Conservation (phyloP, 2,888 invertebrate genomes). For the Acleris holmiana region DNA sequence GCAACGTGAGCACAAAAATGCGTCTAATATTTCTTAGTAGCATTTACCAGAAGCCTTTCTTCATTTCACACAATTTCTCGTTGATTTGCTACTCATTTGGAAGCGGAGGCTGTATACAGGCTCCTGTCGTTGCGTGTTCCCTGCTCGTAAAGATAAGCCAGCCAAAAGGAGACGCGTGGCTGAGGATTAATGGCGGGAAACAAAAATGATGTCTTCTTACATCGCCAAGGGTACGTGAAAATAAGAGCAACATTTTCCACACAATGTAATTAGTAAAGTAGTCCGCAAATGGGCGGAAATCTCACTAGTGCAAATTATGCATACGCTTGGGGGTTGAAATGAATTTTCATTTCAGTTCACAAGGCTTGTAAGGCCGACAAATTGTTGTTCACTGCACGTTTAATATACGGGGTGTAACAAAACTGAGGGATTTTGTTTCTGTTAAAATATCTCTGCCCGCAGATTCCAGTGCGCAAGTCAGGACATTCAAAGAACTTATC, state of each 20-base stretch:
- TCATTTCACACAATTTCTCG: conserved; percentile 33
- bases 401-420: neutral
- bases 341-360: conserved; percentile 39
- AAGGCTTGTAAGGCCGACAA: conserved; percentile 17
- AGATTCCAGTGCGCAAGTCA: conserved; percentile 2
- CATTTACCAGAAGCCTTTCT: conserved; percentile 45
- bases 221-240: conserved; percentile 31
- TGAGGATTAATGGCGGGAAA: conserved; percentile 67
- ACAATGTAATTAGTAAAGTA: conserved; percentile 39
- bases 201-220: conserved; percentile 62
- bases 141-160: conserved; percentile 69
- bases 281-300: conserved; percentile 43
- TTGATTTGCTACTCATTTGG: conserved; percentile 46
- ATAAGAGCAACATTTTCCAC: conserved; percentile 36
- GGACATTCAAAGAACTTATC: conserved; percentile 10
- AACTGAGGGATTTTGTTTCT: neutral
- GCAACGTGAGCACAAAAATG: neutral
- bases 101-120: conserved; percentile 52
- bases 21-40: conserved; percentile 30
- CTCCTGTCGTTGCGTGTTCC: conserved; percentile 62
- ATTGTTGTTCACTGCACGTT: conserved; percentile 27
- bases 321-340: conserved; percentile 41
- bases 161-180: conserved; percentile 64
- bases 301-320: conserved; percentile 46
- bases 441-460: conserved; percentile 3